phyloP scores from a whole-genome alignment of 2,888 invertebrate species.

The Cactoblastis cactorum region DNA sequence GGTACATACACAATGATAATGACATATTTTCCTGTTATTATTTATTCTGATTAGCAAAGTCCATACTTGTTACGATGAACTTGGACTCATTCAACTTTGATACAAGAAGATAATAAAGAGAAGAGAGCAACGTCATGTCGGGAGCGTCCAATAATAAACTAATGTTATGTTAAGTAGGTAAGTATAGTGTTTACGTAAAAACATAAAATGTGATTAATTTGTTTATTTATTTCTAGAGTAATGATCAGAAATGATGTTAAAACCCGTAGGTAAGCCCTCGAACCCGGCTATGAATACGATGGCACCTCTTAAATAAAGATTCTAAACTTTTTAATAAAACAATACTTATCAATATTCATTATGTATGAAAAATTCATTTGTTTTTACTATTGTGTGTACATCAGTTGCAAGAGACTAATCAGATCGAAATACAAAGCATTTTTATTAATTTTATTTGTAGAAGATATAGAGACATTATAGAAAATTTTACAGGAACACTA shows the following conservation, averaged over 20 bases:
- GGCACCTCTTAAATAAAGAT: not conserved
- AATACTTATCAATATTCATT: too few relatives aligned
- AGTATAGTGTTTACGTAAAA: conserved; percentile 13
- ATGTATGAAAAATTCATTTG: too few relatives aligned
- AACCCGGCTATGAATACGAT: conserved; percentile 15
- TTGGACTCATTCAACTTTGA: conserved; percentile 4
- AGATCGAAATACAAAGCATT: too few relatives aligned
- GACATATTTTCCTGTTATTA: not conserved
- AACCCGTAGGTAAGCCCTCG: conserved; percentile 18
- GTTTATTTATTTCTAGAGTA: conserved; percentile 32
- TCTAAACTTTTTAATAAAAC: too few relatives aligned
- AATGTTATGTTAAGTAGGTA: conserved; percentile 17
- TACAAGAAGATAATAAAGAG: conserved; percentile 10
- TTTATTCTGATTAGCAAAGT: not conserved
- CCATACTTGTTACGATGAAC: conserved; percentile 7
- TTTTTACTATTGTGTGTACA: too few relatives aligned
- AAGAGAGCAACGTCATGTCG: conserved; percentile 9
- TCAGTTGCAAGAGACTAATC: too few relatives aligned
- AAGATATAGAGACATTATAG: too few relatives aligned
- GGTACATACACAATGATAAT: too few relatives aligned
- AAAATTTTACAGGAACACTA: too few relatives aligned
- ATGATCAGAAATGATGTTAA: conserved; percentile 9
- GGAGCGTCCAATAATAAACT: conserved; percentile 12
- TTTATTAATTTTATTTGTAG: too few relatives aligned
- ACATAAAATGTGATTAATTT: conserved; percentile 27